Percentiles rank a stretch among this genome's conserved stretches.
Evolutionary conservation across 1,140 invertebrate species (phyloP).

Genomic region (Caerostris extrusa): DNA sequence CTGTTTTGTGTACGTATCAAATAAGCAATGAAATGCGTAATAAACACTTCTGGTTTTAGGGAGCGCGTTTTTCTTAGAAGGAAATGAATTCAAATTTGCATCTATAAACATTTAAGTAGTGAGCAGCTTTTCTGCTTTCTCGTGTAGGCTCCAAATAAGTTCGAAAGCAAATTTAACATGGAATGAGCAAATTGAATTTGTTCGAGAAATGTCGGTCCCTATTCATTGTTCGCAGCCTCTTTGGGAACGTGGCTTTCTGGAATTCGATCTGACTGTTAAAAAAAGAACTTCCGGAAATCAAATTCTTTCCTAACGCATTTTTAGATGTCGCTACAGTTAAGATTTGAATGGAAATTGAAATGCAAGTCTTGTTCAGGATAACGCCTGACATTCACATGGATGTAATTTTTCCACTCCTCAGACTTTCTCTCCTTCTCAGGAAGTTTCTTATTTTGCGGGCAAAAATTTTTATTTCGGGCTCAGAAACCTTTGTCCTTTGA

Average conservation of each 20-base stretch:
- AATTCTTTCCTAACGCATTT: conserved; percentile 50
- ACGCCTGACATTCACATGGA: neutral
- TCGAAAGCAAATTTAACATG: conserved; percentile 37
- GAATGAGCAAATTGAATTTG: conserved; percentile 46
- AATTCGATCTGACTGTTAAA: conserved; percentile 34
- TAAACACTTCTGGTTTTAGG: neutral
- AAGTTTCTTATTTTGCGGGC: neutral
- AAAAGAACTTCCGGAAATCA: conserved; percentile 60
- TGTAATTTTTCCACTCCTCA: conserved; percentile 7
- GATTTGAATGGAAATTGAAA: conserved; percentile 35
- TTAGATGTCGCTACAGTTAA: conserved; percentile 38
- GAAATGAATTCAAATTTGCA: neutral
- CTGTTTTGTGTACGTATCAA: too few relatives aligned
- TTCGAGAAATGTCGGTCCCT: neutral
- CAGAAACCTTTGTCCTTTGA: too few relatives aligned
- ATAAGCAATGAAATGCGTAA: neutral
- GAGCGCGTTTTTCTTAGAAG: neutral
- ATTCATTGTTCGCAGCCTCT: neutral
- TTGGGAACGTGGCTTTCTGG: conserved; percentile 30
- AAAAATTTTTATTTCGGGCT: neutral
- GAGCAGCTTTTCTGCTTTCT: neutral
- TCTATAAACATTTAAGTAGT: neutral
- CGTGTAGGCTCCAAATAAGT: neutral
- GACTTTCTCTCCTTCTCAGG: neutral
- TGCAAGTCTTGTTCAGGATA: neutral